Base-by-base conservation (phyloP, 2,113 vertebrate species). In the Elachura formosa region DNA sequence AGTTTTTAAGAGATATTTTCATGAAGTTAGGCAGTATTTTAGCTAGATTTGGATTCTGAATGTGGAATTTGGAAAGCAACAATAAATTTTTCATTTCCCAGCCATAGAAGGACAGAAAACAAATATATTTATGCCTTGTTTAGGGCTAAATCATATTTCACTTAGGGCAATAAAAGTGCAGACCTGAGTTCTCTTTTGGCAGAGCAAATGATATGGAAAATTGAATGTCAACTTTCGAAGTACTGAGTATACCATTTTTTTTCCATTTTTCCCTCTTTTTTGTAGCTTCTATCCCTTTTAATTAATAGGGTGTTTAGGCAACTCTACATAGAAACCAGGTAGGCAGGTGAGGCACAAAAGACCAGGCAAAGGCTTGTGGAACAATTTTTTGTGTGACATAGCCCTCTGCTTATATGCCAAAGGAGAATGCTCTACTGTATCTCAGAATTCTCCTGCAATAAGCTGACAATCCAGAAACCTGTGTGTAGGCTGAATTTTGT, bases 71-170 rank as follows among this genome's bases (percentile, higher is more conserved):
- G 71, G 79, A 87, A 94, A 91, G 82, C 74, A 81, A 56, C 36
- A 58, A 58, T 91, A 95, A 69, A 84, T 92, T 94, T 91, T 84
- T 38, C 7, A 58, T 91, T 95, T 89, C 41, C 19, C 26, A 58
- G 26, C 58, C 51, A 62, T 0, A 64, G 73, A 89, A 54, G 69
- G 69, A 24, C 77, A 89, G 66, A 89, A 92, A 89, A 64, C 84
- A 92, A 77, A 78, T 82, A 76, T 96, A 93, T 83, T 92, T 95
- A 88, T 95, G 63, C 26, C 58, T 51, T 52, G 19, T 85, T 84
- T 56, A 73, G 69, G 93, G 46, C 81, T 55, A 87, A 46, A n/a
- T 87, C 71, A 48, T 97, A 89, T 96, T 93, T 96, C 71, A 96
- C 46, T 55, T 33, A 43, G 31, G 62, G 62, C 55, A 85, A 24